Percentiles rank a stretch among this genome's conserved stretches.
Conservation (phyloP, 2,797 vertebrate genomes). For the Characodon lateralis region DNA sequence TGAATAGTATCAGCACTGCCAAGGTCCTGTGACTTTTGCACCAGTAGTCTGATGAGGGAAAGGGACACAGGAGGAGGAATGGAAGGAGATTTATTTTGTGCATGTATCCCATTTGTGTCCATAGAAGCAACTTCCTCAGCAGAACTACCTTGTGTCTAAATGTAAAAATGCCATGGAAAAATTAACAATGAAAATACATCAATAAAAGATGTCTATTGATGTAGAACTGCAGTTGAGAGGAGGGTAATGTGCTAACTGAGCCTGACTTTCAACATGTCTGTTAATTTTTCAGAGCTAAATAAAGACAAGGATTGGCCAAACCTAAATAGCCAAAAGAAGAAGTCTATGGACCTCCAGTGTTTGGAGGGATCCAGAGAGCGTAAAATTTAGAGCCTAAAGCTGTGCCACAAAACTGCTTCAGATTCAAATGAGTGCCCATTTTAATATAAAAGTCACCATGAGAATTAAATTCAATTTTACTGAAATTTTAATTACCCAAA, state of each 20-base stretch:
- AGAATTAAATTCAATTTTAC: too few species aligned
- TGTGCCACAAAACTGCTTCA: conserved; percentile 2
- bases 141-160: neutral
- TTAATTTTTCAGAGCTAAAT: neutral
- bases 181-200: too few species aligned
- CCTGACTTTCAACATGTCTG: too few species aligned
- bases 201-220: too few species aligned
- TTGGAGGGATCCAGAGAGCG: neutral
- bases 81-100: neutral
- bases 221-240: too few species aligned
- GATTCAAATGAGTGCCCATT: too few species aligned
- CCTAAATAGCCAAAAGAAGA: neutral
- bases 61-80: conserved; percentile 10
- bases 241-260: too few species aligned
- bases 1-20: conserved; percentile 47
- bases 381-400: conserved; percentile 13
- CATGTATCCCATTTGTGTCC: neutral
- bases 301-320: neutral
- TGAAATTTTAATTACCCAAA: too few species aligned
- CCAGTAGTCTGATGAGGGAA: conserved; percentile 49
- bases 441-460: too few species aligned
- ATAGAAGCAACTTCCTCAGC: conserved; percentile 8
- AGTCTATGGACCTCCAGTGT: too few species aligned
- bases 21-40: conserved; percentile 62
- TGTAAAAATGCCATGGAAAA: too few species aligned